A percentile compares a stretch with the other conserved stretches of the same genome.
phyloP scores from a whole-genome alignment of 2,888 invertebrate species.

The Papilio gigon region DNA sequence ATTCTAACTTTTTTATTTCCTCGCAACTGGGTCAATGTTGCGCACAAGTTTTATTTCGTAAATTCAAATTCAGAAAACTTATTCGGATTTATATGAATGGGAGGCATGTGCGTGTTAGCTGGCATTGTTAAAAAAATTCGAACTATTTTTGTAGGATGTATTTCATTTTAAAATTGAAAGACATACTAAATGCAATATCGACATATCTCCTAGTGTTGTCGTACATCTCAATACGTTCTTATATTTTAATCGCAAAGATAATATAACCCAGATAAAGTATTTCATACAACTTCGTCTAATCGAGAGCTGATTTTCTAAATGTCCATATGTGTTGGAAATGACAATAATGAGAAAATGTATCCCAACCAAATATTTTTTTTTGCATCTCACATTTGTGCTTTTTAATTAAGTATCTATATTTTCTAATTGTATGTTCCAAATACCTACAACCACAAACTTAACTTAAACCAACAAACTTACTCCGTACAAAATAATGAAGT shows the following conservation, averaged over 20 bases:
- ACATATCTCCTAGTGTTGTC: not conserved
- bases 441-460: not conserved
- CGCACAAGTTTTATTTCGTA: conserved; percentile 17
- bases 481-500: not conserved
- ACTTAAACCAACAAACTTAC: not conserved
- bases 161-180: not conserved
- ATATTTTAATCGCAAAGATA: too few species aligned
- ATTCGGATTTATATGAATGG: not conserved
- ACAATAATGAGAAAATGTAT: too few species aligned
- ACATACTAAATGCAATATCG: not conserved
- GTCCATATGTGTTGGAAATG: too few species aligned
- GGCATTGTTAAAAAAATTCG: not conserved
- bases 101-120: conserved; percentile 8
- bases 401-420: too few species aligned
- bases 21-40: conserved; percentile 26
- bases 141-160: not conserved
- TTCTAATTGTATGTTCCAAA: too few species aligned
- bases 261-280: too few species aligned
- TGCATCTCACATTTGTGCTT: too few species aligned
- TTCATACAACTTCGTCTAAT: too few species aligned
- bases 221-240: too few species aligned
- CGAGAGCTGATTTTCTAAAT: too few species aligned
- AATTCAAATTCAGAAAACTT: conserved; percentile 16
- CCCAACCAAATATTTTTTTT: too few species aligned
- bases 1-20: conserved; percentile 16